Conservation (phyloP, 2,888 invertebrate species). For the Trachelus stipa region DNA sequence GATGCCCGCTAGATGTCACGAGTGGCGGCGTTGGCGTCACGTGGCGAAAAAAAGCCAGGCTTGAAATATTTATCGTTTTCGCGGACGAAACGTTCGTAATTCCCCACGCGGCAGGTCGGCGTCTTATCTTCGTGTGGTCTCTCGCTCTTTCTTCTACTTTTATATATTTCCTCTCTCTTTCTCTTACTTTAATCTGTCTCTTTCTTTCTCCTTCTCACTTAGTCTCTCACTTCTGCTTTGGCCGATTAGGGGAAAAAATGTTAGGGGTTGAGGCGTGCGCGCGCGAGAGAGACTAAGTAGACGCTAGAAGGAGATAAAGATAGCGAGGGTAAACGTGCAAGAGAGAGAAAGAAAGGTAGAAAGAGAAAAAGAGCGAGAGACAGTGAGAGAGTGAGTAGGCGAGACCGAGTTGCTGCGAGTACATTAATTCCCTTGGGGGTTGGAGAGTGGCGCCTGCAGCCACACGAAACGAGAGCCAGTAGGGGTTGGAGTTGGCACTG, state of each 20-base stretch:
- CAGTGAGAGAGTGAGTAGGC: conserved; percentile 3
- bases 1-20: not conserved
- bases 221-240: not conserved
- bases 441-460: conserved; percentile 29
- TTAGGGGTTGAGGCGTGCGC: not conserved
- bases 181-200: not conserved
- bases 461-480: conserved; percentile 35
- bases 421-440: conserved; percentile 15
- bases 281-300: not conserved
- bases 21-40: not conserved
- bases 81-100: conserved; percentile 1
- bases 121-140: not conserved
- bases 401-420: conserved; percentile 19
- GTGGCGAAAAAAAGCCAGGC: not conserved
- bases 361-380: conserved; percentile 1
- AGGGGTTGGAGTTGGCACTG: conserved; percentile 15
- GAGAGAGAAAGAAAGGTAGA: not conserved
- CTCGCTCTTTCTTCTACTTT: not conserved
- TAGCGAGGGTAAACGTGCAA: conserved; percentile 19
- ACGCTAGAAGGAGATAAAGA: conserved; percentile 12
- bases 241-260: conserved; percentile 4
- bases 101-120: conserved; percentile 1
- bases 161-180: not conserved
- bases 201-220: no score
- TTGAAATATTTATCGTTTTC: conserved; percentile 4